phyloP scores from a whole-genome alignment of 2,888 invertebrate species.

The Hermaeophaga mercurialis region DNA sequence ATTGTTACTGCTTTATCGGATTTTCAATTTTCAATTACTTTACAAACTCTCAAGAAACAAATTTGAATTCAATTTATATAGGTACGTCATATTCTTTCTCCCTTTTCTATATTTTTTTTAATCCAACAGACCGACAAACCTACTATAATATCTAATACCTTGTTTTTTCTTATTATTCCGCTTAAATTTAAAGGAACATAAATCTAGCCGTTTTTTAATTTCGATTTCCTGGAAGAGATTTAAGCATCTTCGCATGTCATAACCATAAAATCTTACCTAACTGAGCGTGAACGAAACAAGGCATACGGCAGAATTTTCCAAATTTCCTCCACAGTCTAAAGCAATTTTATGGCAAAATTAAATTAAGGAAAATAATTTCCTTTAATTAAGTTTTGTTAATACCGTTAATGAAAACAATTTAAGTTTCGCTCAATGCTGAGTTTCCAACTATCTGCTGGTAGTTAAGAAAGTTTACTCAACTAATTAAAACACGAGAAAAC shows the following conservation, averaged over 20 bases:
- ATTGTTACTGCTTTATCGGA: too few relatives aligned
- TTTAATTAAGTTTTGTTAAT: constrained; percentile 35
- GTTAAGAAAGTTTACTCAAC: constrained; percentile 34
- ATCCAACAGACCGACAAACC: too few relatives aligned
- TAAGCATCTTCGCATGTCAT: constrained; percentile 4
- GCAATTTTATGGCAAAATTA: constrained; percentile 28
- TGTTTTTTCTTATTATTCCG: too few relatives aligned
- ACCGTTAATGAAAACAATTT: constrained; percentile 36
- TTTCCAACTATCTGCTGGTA: constrained; percentile 35
- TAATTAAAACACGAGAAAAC: constrained; percentile 35
- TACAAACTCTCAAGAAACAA: too few relatives aligned
- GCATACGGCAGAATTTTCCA: constrained; percentile 16
- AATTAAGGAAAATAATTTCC: constrained; percentile 33
- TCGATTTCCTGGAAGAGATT: not conserved
- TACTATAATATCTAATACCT: too few relatives aligned
- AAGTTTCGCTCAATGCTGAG: constrained; percentile 32
- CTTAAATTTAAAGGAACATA: too few relatives aligned
- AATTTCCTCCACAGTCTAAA: constrained; percentile 12
- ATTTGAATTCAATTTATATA: too few relatives aligned
- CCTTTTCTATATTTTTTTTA: too few relatives aligned
- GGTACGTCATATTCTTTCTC: too few relatives aligned
- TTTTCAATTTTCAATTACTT: too few relatives aligned
- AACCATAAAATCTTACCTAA: constrained; percentile 3
- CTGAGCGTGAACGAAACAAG: constrained; percentile 9
- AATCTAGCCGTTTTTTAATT: not conserved